Conservation (phyloP, 2,113 vertebrate species). For the Onychostoma macrolepis region DNA sequence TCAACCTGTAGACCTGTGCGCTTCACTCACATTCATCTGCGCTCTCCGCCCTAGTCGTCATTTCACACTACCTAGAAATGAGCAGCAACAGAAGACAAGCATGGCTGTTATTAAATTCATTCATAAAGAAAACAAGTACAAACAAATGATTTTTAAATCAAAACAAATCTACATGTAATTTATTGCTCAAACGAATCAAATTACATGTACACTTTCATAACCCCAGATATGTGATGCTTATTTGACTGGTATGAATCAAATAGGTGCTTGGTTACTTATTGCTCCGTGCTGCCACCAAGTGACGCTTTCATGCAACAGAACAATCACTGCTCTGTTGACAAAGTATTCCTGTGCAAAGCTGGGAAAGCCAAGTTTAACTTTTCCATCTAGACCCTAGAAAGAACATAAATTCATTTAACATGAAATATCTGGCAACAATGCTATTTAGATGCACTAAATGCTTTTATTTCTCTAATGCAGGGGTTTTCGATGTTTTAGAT, state of each 20-base stretch:
- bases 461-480: too few relatives aligned
- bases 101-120: not conserved
- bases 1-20: constrained; percentile 33
- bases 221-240: not conserved
- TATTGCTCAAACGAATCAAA: not conserved
- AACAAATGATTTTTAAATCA: not conserved
- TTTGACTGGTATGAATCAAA: not conserved
- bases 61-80: not conserved
- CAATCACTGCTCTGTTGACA: not conserved
- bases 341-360: not conserved
- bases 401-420: not conserved
- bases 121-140: not conserved
- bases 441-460: not conserved
- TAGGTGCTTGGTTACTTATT: not conserved
- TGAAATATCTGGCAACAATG: not conserved
- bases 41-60: not conserved
- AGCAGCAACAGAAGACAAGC: not conserved
- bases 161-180: not conserved
- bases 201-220: not conserved
- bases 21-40: constrained; percentile 5
- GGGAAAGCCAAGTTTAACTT: not conserved
- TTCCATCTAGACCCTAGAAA: not conserved
- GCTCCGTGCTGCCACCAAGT: constrained; percentile 66
- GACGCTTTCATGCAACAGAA: constrained; percentile 37
- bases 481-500: not conserved